Percentiles rank a stretch among this genome's conserved stretches.
Conservation (phyloP, 2,113 vertebrate species). For the Dascyllus trimaculatus region DNA sequence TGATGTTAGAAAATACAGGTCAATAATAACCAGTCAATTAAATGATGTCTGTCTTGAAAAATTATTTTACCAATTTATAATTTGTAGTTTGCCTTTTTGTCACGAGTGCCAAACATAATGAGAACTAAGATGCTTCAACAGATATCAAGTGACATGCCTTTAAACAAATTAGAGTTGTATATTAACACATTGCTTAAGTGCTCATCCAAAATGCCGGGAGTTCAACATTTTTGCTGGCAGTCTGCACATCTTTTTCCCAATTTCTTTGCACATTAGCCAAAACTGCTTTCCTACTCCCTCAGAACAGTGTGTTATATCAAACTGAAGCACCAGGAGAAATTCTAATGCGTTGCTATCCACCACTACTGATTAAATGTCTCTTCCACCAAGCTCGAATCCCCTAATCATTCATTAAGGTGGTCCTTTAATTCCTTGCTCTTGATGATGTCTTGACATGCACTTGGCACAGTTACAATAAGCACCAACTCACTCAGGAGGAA, state of each 20-base stretch:
- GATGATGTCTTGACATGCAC: slow-evolving; percentile 48
- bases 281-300: slow-evolving; percentile 18
- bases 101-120: neutral
- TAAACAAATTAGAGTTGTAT: neutral
- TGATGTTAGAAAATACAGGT: neutral
- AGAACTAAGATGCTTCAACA: neutral
- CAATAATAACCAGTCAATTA: neutral
- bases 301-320: slow-evolving; percentile 53
- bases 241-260: slow-evolving; percentile 18
- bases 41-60: neutral
- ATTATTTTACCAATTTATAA: neutral
- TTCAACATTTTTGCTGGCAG: neutral
- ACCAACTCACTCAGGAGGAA: slow-evolving; percentile 32
- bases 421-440: slow-evolving; percentile 45
- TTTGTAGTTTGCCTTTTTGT: neutral
- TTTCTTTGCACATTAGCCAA: slow-evolving; percentile 36
- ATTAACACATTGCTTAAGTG: neutral
- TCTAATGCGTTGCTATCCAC: slow-evolving; percentile 44
- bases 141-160: too few species aligned
- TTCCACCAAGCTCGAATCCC: slow-evolving; percentile 42
- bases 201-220: neutral
- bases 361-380: slow-evolving; percentile 47
- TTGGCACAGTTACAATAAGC: slow-evolving; percentile 49
- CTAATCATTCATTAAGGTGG: slow-evolving; percentile 48
- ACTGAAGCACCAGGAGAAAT: slow-evolving; percentile 51